These are phyloP conservation scores for Halisarca cf. caerulea DNA, from an alignment of 37 sponge, comb jelly and placozoan genomes.

Conservation along the genomic window DNA sequence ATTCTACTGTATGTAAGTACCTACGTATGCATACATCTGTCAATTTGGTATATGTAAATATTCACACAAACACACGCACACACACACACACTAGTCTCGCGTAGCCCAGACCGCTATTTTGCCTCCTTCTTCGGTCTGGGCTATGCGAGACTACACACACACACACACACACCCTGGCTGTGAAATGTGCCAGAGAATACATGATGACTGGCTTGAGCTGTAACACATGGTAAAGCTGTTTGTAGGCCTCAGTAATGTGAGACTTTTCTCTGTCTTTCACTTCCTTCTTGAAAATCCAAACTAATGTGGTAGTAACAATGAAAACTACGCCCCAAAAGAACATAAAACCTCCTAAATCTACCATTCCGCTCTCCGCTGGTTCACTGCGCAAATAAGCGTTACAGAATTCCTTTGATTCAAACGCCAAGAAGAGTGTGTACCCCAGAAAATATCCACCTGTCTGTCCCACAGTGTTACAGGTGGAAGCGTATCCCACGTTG, in stretches of 20 bases:
- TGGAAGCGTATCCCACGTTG: conserved; percentile 90
- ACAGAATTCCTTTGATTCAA: conserved; percentile 92
- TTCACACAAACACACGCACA: neutral
- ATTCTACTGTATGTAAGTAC: no score
- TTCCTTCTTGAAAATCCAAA: conserved; percentile 84
- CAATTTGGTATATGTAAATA: no score
- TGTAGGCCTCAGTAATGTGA: conserved; percentile 39
- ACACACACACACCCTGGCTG: conserved; percentile 45
- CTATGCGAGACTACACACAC: no score
- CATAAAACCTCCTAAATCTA: conserved; percentile 74
- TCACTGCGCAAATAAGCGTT: conserved; percentile 71
- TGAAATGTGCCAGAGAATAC: conserved; percentile 58
- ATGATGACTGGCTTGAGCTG: conserved; percentile 54
- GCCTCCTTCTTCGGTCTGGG: no score
- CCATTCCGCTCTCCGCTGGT: conserved; percentile 74
- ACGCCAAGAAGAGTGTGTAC: conserved; percentile 89
- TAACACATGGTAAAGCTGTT: conserved; percentile 55
- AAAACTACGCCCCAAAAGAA: conserved; percentile 89
- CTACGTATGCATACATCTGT: no score
- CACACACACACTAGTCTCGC: neutral
- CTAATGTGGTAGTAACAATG: conserved; percentile 71
- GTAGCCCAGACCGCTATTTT: neutral
- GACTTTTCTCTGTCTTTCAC: conserved; percentile 19
- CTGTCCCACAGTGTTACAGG: conserved; percentile 96
- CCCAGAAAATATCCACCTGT: conserved; percentile 94